Evolutionary conservation across 1,140 invertebrate species (phyloP).

Genomic region (Centruroides vittatus): DNA sequence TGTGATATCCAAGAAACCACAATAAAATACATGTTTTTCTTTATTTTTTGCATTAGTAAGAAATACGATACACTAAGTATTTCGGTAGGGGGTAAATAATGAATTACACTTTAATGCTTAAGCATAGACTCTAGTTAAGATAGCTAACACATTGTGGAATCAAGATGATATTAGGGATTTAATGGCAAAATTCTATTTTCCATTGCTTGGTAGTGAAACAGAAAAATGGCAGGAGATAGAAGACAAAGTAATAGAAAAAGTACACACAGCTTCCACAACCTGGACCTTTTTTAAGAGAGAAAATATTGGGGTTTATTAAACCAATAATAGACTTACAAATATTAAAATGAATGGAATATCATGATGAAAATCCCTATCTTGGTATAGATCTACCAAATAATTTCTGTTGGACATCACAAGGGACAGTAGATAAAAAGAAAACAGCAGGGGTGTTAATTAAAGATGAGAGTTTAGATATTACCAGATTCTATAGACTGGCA

Average conservation of each 20-base stretch:
- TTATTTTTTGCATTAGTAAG: too few relatives aligned
- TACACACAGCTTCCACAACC: too few relatives aligned
- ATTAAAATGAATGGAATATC: background rate
- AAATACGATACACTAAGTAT: too few relatives aligned
- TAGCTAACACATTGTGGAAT: background rate
- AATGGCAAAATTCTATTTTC: background rate
- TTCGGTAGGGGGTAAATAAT: too few relatives aligned
- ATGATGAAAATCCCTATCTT: background rate
- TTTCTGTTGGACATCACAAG: background rate
- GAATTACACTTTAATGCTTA: background rate
- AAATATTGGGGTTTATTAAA: too few relatives aligned
- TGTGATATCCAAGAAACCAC: too few relatives aligned
- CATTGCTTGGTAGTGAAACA: too few relatives aligned
- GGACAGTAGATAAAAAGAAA: conserved; percentile 1
- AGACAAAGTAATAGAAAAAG: too few relatives aligned
- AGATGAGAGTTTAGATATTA: background rate
- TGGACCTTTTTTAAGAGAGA: too few relatives aligned
- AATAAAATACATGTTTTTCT: too few relatives aligned
- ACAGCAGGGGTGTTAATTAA: background rate
- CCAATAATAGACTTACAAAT: background rate
- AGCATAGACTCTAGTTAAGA: background rate
- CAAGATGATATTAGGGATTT: conserved; percentile 1
- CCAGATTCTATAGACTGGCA: background rate
- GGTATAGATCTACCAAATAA: background rate
- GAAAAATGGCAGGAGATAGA: too few relatives aligned